phyloP scores from a whole-genome alignment of 2,888 invertebrate genomes.

The Andrena chrysosceles region DNA sequence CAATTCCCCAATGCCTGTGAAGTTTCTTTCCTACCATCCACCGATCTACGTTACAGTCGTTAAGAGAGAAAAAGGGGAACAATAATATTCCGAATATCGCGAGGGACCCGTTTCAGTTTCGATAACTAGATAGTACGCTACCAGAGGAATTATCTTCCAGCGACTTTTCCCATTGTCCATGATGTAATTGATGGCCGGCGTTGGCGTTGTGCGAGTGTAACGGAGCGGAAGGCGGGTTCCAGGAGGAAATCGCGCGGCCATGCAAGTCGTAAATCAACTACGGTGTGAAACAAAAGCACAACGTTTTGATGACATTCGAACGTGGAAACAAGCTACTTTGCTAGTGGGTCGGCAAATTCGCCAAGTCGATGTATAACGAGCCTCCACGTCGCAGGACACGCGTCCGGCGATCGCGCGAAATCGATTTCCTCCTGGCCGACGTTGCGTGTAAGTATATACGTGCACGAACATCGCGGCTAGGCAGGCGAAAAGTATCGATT shows the following conservation, averaged over 20 bases:
- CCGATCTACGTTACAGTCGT: background rate
- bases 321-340: conserved; percentile 1
- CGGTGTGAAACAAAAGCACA: background rate
- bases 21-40: background rate
- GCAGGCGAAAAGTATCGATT: conserved; percentile 67
- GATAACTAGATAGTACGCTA: background rate
- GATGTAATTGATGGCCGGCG: conserved; percentile 51
- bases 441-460: conserved; percentile 51
- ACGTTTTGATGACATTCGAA: background rate
- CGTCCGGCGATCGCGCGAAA: conserved; percentile 45
- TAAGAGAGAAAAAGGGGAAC: background rate
- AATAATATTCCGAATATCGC: background rate
- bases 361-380: background rate
- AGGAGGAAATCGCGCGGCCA: conserved; percentile 28
- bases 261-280: background rate
- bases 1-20: background rate
- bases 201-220: conserved; percentile 50
- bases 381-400: background rate
- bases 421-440: conserved; percentile 59
- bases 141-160: background rate
- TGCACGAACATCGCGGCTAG: conserved; percentile 30
- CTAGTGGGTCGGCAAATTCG: background rate
- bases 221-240: conserved; percentile 49
- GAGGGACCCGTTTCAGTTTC: background rate
- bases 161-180: conserved; percentile 41